Base-by-base conservation (phyloP, 2,797 vertebrate species). In the Dendrocincla fuliginosa region DNA sequence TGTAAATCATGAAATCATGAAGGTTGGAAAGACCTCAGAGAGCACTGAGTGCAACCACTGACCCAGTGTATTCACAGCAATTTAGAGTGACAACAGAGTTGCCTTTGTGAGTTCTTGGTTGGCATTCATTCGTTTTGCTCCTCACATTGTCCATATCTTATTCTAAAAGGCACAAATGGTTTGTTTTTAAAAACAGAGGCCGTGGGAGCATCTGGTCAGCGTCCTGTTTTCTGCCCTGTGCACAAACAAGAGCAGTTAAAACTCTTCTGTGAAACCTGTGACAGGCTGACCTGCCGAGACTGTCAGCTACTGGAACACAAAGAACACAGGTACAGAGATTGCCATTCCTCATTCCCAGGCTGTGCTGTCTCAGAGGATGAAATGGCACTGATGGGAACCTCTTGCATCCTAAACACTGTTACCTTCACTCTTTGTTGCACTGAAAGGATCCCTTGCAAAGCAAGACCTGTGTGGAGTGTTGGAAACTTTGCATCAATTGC, bases 241-340 rank as follows among this genome's bases (percentile, higher is more conserved):
- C 99, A 99, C 98, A 99, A 99, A 97, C 99, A 99, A 98, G 99
- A 99, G 94, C 99, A 99, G 4, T 98, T 99, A 95, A 99, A 99
- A 98, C 98, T 99, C 89, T 99, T 99, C 98, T 99, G 99, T 97
- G 99, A 99, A 97, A 99, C 99, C 24, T 99, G 99, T 94, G 99
- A 99, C 98, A 99, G 99, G 82, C 97, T 99, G 97, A 99, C 99
- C 37, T 99, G 99, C 97, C 98, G 99, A 97, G 99, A 99, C 98
- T 99, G 99, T 93, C 99, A 99, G 97, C 98, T 99, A 87, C 98
- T 99, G 97, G 99, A 99, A 61, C 99, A 99, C 98, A 99, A 99
- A 96, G 99, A 99, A 96, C 99, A 99, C 98, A 99, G 99, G 99
- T 99, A 98, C 89, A 70, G 37, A 87, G 53, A 73, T 94, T 89